phyloP scores from a whole-genome alignment of 2,888 invertebrate species.

The Cerastis leucographa region DNA sequence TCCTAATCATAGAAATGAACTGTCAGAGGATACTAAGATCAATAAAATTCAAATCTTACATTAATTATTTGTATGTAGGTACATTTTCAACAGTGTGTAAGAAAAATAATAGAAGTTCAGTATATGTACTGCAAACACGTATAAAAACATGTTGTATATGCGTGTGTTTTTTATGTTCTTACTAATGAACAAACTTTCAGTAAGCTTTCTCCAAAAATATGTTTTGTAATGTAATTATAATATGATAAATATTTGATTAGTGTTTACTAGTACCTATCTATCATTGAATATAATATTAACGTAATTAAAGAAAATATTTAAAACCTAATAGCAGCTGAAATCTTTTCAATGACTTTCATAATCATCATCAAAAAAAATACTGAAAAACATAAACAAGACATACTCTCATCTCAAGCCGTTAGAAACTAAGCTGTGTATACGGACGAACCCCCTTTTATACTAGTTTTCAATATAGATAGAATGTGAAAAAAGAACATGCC shows the following conservation, averaged over 20 bases:
- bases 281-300: background rate
- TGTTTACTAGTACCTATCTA: background rate
- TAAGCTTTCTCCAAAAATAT: background rate
- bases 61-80: background rate
- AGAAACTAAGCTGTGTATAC: slow-evolving; percentile 82
- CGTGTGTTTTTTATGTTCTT: background rate
- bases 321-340: background rate
- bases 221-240: background rate
- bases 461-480: slow-evolving; percentile 81
- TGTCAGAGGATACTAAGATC: background rate
- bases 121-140: background rate
- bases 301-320: background rate
- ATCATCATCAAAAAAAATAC: slow-evolving; percentile 5
- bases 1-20: background rate
- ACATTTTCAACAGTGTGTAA: background rate
- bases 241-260: background rate
- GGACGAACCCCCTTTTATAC: slow-evolving; percentile 83
- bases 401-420: slow-evolving; percentile 65
- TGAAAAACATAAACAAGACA: slow-evolving; percentile 73
- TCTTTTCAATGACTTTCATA: background rate
- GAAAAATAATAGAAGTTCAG: background rate
- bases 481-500: slow-evolving; percentile 80
- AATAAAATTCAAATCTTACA: background rate
- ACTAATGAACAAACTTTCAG: background rate
- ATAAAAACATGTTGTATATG: too few relatives aligned